phyloP scores from a whole-genome alignment of 2,797 vertebrate genomes.

The Argya squamiceps region DNA sequence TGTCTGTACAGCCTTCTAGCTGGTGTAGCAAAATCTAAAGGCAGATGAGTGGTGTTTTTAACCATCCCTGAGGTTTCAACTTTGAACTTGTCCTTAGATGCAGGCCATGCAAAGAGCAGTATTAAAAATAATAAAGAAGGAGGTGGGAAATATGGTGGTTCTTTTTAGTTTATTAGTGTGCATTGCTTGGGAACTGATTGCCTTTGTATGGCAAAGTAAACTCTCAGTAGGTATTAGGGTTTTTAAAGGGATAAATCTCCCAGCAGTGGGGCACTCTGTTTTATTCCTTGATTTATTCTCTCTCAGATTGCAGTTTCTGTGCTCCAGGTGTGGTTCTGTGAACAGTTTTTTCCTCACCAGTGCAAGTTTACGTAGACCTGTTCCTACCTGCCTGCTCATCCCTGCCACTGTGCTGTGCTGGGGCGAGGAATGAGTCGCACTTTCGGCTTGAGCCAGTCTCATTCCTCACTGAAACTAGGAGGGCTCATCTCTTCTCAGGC shows the following conservation, averaged over 20 bases:
- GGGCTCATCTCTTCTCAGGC: neutral
- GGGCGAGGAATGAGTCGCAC: fast-evolving
- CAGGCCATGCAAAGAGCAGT: neutral
- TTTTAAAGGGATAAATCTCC: neutral
- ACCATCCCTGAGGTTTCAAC: neutral
- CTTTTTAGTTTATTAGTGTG: neutral
- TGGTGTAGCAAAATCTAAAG: neutral
- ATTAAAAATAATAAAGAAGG: neutral
- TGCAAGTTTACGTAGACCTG: fast-evolving
- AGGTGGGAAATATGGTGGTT: fast-evolving
- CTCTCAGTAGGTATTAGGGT: neutral
- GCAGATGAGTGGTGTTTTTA: neutral
- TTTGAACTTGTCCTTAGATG: neutral
- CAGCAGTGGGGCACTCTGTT: neutral
- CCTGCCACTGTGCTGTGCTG: neutral
- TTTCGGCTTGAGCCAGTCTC: neutral
- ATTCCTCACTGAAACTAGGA: neutral
- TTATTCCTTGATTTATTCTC: neutral
- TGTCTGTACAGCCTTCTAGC: neutral
- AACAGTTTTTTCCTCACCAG: neutral
- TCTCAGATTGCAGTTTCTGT: neutral
- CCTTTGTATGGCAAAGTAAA: neutral
- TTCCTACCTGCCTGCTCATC: neutral
- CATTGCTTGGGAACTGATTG: neutral
- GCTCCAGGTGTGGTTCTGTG: neutral